These are phyloP conservation scores for Punctoribates punctum DNA, from an alignment of 2,888 invertebrate species.

Conservation along the genomic window DNA sequence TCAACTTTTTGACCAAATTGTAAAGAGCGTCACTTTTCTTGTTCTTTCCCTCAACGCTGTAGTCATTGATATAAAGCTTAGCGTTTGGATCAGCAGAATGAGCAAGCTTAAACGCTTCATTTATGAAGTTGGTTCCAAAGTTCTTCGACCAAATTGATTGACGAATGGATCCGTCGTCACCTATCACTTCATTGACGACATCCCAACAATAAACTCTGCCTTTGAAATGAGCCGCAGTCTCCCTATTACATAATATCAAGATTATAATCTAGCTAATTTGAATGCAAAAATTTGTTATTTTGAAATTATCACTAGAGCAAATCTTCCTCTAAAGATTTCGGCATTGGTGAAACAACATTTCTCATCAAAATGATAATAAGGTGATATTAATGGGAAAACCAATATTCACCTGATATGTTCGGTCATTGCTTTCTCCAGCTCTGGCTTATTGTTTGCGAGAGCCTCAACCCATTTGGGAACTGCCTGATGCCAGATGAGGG, in stretches of 20 bases:
- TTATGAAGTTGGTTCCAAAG: neutral
- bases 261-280: no score
- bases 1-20: neutral
- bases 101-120: neutral
- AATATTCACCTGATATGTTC: neutral
- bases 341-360: no score
- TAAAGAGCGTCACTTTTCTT: slow-evolving; percentile 21
- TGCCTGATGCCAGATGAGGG: neutral
- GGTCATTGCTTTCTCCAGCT: neutral
- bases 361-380: no score
- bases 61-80: slow-evolving; percentile 21
- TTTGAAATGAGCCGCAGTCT: neutral
- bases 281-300: no score
- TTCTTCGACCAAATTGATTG: neutral
- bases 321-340: no score
- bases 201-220: neutral
- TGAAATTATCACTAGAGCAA: no score
- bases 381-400: no score
- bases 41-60: slow-evolving; percentile 1
- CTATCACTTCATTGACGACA: slow-evolving; percentile 9
- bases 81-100: slow-evolving; percentile 18
- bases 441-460: neutral
- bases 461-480: neutral
- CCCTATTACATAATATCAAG: no score
- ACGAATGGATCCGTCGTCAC: neutral